Base-by-base conservation (phyloP, 2,888 invertebrate genomes). In the Acronicta aceris region DNA sequence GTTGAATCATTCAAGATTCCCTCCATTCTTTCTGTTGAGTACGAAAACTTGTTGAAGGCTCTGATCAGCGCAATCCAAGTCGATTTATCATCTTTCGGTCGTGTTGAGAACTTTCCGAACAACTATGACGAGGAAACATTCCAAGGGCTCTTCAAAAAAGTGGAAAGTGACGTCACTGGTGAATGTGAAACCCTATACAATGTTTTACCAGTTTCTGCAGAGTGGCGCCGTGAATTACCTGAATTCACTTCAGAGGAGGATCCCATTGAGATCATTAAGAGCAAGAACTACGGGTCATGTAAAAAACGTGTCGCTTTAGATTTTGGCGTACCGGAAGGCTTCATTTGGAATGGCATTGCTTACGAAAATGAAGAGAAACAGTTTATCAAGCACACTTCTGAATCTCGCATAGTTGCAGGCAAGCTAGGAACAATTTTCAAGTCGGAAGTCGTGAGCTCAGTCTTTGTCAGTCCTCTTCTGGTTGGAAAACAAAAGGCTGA, bases 81-180 rank as follows among this genome's bases (percentile, higher is more conserved):
- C 8, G 96, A 97, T 78, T 92, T 95, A n/a, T 94, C 95, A 36
- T 95, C 95, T 10, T 87, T 95, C 81, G 95, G 95, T 72, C 88
- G 91, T 43, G 92, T 95, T 46, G 88, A 92, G 43, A 93, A 90
- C 69, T 83, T 89, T 36, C 87, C 93, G 58, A 94, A 95, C 79
- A 87, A 86, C 60, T 95, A 90, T 49, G 90, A 95, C 36, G 87
- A 89, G 59, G 83, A 91, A 56, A 84, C 88, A 10, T 86, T 93
- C 36, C 95, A 93, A 76, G 96, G 95, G 2, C 91, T 95, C 54
- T 97, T 95, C 90, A 96, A 95, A 74, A 95, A 95, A 68, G 96
- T 96, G 96, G 97, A 97, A 89, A 95, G 96, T 71, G 95, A 96
- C 40, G 95, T 97, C 33, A 95, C 96, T 43, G 97, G 97, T 47